Evolutionary conservation across 1,140 invertebrate genomes (phyloP).

Genomic region (Spodoptera litura): DNA sequence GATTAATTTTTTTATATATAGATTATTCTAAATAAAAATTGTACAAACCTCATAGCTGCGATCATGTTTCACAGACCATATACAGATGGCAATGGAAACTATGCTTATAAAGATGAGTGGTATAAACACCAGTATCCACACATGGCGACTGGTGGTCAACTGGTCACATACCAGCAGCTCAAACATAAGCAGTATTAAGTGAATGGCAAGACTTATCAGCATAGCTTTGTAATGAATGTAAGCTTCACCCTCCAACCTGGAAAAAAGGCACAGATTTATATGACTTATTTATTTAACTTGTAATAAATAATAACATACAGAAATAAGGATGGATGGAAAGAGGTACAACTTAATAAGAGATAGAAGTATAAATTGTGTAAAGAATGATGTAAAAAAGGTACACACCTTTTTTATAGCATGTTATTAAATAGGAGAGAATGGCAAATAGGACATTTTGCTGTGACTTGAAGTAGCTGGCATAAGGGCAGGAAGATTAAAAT

Average conservation of each 20-base stretch:
- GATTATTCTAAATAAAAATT: neutral
- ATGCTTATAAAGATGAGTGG: conserved; percentile 98
- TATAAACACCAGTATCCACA: conserved; percentile 98
- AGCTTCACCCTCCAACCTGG: conserved; percentile 96
- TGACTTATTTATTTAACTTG: no score
- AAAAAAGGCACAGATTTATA: conserved; percentile 54
- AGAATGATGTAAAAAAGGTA: no score
- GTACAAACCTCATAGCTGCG: conserved; percentile 95
- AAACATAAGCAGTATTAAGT: conserved; percentile 98
- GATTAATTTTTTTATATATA: no score
- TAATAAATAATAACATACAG: no score
- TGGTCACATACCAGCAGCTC: conserved; percentile 98
- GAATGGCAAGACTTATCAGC: conserved; percentile 97
- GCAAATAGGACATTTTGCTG: no score
- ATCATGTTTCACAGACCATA: conserved; percentile 99
- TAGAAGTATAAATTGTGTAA: no score
- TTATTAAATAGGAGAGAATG: no score
- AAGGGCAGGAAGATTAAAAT: no score
- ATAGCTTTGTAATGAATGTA: conserved; percentile 99
- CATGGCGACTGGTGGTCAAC: conserved; percentile 94
- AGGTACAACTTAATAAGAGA: no score
- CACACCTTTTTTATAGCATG: no score
- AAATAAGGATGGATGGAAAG: no score
- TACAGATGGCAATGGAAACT: conserved; percentile 97
- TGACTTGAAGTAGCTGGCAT: no score